Evolutionary conservation across 2,797 vertebrate species (phyloP).

Genomic region (Cynodonichthys magdalenae): DNA sequence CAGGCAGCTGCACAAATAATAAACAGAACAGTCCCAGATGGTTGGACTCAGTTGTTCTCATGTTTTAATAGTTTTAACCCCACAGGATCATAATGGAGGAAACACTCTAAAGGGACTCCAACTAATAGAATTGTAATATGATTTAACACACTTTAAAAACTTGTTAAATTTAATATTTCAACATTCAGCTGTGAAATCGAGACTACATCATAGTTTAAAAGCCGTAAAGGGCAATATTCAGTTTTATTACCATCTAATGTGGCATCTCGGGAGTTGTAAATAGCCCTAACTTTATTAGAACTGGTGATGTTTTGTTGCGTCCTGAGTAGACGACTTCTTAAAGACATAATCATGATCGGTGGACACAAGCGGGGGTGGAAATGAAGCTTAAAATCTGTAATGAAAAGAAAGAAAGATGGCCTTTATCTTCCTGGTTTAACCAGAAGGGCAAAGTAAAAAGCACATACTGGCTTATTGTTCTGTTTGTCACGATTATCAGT

Average conservation of each 20-base stretch:
- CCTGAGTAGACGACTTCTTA: conserved; percentile 5
- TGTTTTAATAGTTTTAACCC: conserved; percentile 9
- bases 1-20: conserved; percentile 21
- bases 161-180: conserved; percentile 22
- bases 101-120: conserved; percentile 19
- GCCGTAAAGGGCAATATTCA: conserved; percentile 1
- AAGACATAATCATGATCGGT: not conserved
- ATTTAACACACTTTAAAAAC: conserved; percentile 31
- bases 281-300: not conserved
- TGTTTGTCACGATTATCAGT: conserved; percentile 23
- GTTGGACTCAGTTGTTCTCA: conserved; percentile 8
- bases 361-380: not conserved
- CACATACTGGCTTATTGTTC: conserved; percentile 1
- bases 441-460: not conserved
- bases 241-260: conserved; percentile 16
- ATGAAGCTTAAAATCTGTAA: conserved; percentile 1
- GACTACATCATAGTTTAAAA: not conserved
- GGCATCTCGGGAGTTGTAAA: conserved; percentile 17
- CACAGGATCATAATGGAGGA: conserved; percentile 14
- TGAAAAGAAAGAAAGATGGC: conserved; percentile 8
- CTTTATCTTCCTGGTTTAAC: conserved; percentile 4
- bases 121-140: conserved; percentile 42
- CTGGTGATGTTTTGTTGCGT: conserved; percentile 6
- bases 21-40: conserved; percentile 34
- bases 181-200: conserved; percentile 24